Conservation (phyloP, 1,140 invertebrate species). For the Drosophila carrolli region DNA sequence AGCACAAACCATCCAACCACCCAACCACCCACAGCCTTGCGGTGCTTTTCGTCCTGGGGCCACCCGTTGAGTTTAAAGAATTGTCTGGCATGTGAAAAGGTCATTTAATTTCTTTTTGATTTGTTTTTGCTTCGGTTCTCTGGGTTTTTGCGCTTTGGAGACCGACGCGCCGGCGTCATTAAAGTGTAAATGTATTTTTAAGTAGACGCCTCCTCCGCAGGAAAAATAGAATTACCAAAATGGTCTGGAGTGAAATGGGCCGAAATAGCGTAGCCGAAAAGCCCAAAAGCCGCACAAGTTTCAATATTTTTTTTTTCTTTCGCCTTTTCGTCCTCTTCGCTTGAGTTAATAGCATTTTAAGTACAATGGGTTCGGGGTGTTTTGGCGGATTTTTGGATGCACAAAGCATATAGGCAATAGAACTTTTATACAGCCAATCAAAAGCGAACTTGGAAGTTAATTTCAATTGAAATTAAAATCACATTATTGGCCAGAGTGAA, state of each 20-base stretch:
- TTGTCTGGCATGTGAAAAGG: conserved; percentile 72
- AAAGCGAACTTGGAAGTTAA: conserved; percentile 32
- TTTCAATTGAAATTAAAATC: conserved; percentile 61
- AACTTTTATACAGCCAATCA: conserved; percentile 45
- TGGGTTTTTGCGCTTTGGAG: conserved; percentile 19
- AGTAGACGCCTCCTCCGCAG: conserved; percentile 62
- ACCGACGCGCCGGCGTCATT: conserved; percentile 58
- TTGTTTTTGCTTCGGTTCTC: conserved; percentile 58
- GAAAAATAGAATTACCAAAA: conserved; percentile 71
- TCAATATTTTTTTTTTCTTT: conserved; percentile 48
- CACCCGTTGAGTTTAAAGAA: conserved; percentile 53
- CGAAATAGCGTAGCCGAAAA: conserved; percentile 54
- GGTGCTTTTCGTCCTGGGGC: conserved; percentile 24
- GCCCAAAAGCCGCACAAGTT: conserved; percentile 80
- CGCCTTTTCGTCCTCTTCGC: conserved; percentile 8
- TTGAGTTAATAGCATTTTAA: conserved; percentile 81
- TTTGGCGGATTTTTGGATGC: conserved; percentile 5
- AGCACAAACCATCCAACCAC: not conserved
- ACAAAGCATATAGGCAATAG: conserved; percentile 45
- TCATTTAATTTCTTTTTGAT: conserved; percentile 84
- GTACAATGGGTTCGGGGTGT: conserved; percentile 45
- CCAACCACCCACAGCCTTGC: not conserved
- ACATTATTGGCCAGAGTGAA: conserved; percentile 25
- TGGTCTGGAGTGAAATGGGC: conserved; percentile 27
- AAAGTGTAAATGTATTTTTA: conserved; percentile 84